Percentiles rank a stretch among this genome's conserved stretches.
phyloP scores from a whole-genome alignment of 2,888 invertebrate genomes.

The Anaspis maculata region DNA sequence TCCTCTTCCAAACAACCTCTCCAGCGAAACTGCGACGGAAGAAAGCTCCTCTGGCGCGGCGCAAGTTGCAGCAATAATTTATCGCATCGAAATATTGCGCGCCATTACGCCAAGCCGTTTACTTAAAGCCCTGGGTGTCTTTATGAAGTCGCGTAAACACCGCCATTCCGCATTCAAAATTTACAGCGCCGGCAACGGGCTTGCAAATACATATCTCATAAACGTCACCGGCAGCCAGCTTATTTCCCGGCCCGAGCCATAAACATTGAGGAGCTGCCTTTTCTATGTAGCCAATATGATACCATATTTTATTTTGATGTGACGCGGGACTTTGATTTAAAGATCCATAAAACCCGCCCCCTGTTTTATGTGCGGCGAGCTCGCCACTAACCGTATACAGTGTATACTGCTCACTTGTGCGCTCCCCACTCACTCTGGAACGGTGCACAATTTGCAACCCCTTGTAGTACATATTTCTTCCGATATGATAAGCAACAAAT shows the following conservation, averaged over 20 bases:
- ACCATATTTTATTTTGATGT: conserved; percentile 41
- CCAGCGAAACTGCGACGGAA: too few relatives aligned
- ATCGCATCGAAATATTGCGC: conserved; percentile 12
- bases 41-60: too few relatives aligned
- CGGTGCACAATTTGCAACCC: too few relatives aligned
- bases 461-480: too few relatives aligned
- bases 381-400: background rate
- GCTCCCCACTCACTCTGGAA: too few relatives aligned
- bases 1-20: too few relatives aligned
- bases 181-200: conserved; percentile 21
- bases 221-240: conserved; percentile 39
- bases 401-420: too few relatives aligned
- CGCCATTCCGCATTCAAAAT: conserved; percentile 26
- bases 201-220: conserved; percentile 39
- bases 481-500: too few relatives aligned
- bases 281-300: conserved; percentile 39
- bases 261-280: conserved; percentile 38
- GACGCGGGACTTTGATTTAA: conserved; percentile 39
- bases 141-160: conserved; percentile 22
- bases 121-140: conserved; percentile 14
- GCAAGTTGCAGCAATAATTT: too few relatives aligned
- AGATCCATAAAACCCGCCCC: conserved; percentile 36
- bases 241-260: conserved; percentile 34
- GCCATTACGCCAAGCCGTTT: conserved; percentile 11
- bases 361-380: conserved; percentile 27